A percentile compares a stretch with the other conserved stretches of the same genome.
These are phyloP conservation scores for Ctenodactylus gundi DNA, from an alignment of 2,113 vertebrate genomes.

Conservation along the genomic window DNA sequence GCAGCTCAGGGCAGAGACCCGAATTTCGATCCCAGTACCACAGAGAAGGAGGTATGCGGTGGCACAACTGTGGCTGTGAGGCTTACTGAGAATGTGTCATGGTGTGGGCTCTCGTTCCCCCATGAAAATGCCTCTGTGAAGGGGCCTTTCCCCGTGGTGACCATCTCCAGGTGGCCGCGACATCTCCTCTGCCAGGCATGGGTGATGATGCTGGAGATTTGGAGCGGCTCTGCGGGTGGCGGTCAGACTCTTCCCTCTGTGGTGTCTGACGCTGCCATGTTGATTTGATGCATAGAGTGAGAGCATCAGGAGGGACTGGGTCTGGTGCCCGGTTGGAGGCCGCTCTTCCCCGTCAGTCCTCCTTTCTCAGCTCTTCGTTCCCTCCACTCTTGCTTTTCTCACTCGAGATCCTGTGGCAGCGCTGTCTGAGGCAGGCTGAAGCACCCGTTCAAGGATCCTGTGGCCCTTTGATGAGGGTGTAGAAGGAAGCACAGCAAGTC, in stretches of 20 bases:
- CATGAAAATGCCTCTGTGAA: too few species aligned
- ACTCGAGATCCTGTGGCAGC: too few species aligned
- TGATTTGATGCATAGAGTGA: not conserved
- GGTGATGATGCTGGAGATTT: not conserved
- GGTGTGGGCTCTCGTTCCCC: too few species aligned
- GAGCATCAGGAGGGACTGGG: not conserved
- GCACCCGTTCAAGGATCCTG: not conserved
- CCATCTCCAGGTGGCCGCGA: fast-evolving
- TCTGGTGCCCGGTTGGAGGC: not conserved
- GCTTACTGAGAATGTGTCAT: not conserved
- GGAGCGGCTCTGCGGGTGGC: not conserved
- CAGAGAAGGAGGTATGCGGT: too few species aligned
- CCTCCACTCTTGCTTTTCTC: not conserved
- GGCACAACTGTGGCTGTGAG: too few species aligned
- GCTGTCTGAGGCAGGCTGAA: too few species aligned
- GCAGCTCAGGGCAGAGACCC: too few species aligned
- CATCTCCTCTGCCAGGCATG: fast-evolving
- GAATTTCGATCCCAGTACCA: too few species aligned
- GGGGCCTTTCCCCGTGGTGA: too few species aligned
- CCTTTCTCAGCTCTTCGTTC: too few species aligned
- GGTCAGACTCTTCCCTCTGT: not conserved
- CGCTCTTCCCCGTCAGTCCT: too few species aligned
- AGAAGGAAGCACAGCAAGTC: not conserved
- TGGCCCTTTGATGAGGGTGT: not conserved
- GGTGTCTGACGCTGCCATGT: not conserved